Evolutionary conservation across 2,797 vertebrate species (phyloP).

Genomic region (Ctenosaura bakeri): DNA sequence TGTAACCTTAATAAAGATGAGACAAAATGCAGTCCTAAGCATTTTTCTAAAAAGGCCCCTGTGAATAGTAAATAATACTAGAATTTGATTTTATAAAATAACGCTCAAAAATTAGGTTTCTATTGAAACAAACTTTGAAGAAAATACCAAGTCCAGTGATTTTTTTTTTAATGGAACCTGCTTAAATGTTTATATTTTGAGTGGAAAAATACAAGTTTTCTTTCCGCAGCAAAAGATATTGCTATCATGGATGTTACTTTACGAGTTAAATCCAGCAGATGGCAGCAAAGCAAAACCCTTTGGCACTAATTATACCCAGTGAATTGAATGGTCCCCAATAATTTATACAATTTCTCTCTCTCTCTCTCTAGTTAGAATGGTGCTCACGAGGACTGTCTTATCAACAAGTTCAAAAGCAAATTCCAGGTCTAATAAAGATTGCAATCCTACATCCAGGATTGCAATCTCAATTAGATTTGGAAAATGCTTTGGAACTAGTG

Average conservation of each 20-base stretch:
- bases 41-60: neutral
- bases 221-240: neutral
- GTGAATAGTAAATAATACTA: neutral
- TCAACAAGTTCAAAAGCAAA: neutral
- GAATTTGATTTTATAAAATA: neutral
- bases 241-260: neutral
- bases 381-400: neutral
- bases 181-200: too few species aligned
- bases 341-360: neutral
- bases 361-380: neutral
- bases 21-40: neutral
- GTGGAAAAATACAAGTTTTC: neutral
- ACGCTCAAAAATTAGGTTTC: neutral
- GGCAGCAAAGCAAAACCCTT: constrained; percentile 60
- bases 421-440: neutral
- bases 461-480: too few species aligned
- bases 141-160: neutral
- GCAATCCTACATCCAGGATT: too few species aligned
- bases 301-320: neutral
- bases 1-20: neutral
- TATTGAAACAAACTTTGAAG: neutral
- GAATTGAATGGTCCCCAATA: neutral
- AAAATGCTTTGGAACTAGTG: too few species aligned
- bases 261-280: constrained; percentile 54
- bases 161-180: too few species aligned